Base-by-base conservation (phyloP, 1,140 invertebrate genomes). In the Euwallacea similis region DNA sequence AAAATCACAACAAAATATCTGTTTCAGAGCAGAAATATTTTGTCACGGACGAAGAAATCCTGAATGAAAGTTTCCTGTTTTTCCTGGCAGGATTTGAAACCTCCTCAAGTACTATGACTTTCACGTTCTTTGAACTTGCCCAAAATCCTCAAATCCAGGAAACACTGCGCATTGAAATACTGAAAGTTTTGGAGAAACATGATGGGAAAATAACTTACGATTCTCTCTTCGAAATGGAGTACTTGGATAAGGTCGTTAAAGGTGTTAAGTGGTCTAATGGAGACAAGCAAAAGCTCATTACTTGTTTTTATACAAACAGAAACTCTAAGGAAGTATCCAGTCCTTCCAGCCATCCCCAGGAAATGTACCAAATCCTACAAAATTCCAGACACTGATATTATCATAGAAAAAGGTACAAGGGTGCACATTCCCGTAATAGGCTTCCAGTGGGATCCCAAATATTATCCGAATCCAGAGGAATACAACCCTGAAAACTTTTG, bases 41-140 rank as follows among this genome's bases (percentile, higher is more conserved):
- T 16, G 9, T 64, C n/a, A 64, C 9, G 0, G 62, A 50, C 41
- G 9, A 50, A 42, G 74, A 80, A 62, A 77, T 87, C 0, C 80
- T 81, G 2, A 84, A 84, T 0, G 84, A 87, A 76, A 77, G 82
- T 0, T 85, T 85, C 59, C 72, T 87, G 0, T 87, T 88, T 64
- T 85, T 86, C 60, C 71, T 83, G 4, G 88, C 86, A 58, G 87
- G 87, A 7, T 89, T 86, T 70, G 88, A 89, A 67, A 89, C 89
- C 0, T 87, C 87, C 0, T 84, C 86, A 3, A 84, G 83, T 0
- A 82, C 86, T 0, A 79, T 89, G 72, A 80, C 82, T 9, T 87
- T 85, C 67, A 77, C 82, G 6, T 64, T 85, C 0, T 88, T 85
- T 72, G 83, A 84, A 62, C 78, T 90, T 59, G 85, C 88, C 0